A percentile compares a stretch with the other conserved stretches of the same genome.
phyloP scores from a whole-genome alignment of 2,888 invertebrate species.

The Palloptera scutellata region DNA sequence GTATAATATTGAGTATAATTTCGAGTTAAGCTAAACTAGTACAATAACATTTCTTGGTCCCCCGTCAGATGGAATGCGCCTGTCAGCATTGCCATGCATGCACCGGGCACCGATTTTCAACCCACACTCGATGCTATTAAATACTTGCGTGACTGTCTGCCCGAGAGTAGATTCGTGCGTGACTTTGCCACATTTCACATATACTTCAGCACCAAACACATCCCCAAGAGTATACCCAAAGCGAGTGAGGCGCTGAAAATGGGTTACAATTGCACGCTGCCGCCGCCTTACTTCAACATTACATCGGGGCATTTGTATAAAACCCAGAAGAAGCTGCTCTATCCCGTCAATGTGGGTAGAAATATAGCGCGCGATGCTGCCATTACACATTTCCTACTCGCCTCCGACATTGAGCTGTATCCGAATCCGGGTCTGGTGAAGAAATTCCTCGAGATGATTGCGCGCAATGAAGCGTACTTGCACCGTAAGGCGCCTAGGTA shows the following conservation, averaged over 20 bases:
- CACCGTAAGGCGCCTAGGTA: slow-evolving; percentile 67
- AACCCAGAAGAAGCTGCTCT: slow-evolving; percentile 72
- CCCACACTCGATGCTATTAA: slow-evolving; percentile 67
- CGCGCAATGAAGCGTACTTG: slow-evolving; percentile 74
- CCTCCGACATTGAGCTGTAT: slow-evolving; percentile 85
- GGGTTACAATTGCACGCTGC: background rate
- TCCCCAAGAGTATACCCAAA: slow-evolving; percentile 61
- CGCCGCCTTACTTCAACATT: slow-evolving; percentile 74
- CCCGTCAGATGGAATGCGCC: slow-evolving; percentile 70
- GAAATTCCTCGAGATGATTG: slow-evolving; percentile 82
- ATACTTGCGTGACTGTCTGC: slow-evolving; percentile 66
- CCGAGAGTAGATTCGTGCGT: slow-evolving; percentile 43
- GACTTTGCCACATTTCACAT: slow-evolving; percentile 71
- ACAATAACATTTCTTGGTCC: slow-evolving; percentile 15
- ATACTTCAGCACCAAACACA: slow-evolving; percentile 68
- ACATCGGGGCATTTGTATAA: slow-evolving; percentile 73
- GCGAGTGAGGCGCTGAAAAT: background rate
- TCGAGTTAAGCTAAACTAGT: background rate
- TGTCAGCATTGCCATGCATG: slow-evolving; percentile 69
- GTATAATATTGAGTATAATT: slow-evolving; percentile 19
- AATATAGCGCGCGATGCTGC: slow-evolving; percentile 82
- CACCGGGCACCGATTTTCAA: slow-evolving; percentile 69
- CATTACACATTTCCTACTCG: slow-evolving; percentile 78
- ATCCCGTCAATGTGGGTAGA: slow-evolving; percentile 85
- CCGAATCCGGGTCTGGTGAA: slow-evolving; percentile 80